These are phyloP conservation scores for Lutjanus erythropterus DNA, from an alignment of 2,113 vertebrate species.

Conservation along the genomic window DNA sequence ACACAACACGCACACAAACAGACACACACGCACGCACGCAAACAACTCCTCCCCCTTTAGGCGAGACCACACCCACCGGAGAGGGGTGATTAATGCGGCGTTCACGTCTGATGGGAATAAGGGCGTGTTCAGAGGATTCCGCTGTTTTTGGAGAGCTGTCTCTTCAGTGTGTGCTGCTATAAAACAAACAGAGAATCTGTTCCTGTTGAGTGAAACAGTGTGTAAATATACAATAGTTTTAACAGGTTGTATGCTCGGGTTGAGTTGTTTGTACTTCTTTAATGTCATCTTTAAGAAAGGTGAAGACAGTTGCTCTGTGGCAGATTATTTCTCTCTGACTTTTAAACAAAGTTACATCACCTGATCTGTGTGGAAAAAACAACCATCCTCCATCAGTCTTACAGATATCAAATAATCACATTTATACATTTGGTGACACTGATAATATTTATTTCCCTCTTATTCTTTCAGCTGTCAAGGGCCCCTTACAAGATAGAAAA, in stretches of 20 bases:
- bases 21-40: conserved; percentile 28
- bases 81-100: conserved; percentile 68
- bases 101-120: conserved; percentile 61
- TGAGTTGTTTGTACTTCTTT: neutral
- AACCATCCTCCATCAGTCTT: neutral
- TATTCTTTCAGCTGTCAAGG: no score
- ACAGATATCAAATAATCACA: neutral
- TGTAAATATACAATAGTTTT: neutral
- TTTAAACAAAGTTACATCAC: neutral
- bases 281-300: neutral
- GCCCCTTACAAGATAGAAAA: no score
- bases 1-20: conserved; percentile 19
- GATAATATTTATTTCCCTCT: neutral
- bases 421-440: neutral
- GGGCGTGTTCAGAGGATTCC: conserved; percentile 50
- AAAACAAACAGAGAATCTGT: neutral
- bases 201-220: neutral
- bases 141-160: conserved; percentile 9
- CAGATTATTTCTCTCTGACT: neutral
- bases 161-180: neutral
- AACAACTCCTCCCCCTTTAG: conserved; percentile 68
- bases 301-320: neutral
- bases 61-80: conserved; percentile 64
- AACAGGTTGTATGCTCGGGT: neutral
- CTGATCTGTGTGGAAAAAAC: neutral